Base-by-base conservation (phyloP, 2,888 invertebrate genomes). In the Byasa hedistus region DNA sequence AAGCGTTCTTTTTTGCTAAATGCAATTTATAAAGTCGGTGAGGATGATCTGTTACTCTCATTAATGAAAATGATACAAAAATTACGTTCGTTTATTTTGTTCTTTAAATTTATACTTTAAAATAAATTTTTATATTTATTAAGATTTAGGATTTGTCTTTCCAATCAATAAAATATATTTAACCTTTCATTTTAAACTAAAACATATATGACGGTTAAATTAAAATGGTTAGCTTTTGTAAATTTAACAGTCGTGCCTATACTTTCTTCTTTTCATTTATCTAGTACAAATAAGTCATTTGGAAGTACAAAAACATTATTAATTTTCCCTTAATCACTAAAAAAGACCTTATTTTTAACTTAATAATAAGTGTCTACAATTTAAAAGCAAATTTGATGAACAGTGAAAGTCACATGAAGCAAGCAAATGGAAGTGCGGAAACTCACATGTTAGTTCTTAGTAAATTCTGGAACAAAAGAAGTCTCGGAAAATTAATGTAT, bases 361-460 rank as follows among this genome's bases (percentile, higher is more conserved):
- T 0, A 48, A 48, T 0, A 48, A 12, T 19, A 48, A 3, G n/a
- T n/a, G 48, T 1, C n/a, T n/a, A 48, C 12, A 19, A n/a, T 48
- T 48, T 48, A n/a, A n/a, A 48, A 19, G 19, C 39, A 5, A 48
- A n/a, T 48, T 48, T 48, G 4, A 48, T 48, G 57, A 57, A 61
- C 57, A 57, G 57, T 61, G 27, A 57, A 52, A 48, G n/a, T 51
- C 61, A 36, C 32, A 44, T 65, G 44, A 48, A 57, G 57, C 51
- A 12, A 32, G 55, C 19, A 22, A 21, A 51, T 52, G 51, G 57
- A 56, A 65, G 56, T 21, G 64, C n/a, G n/a, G 55, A 44, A 19
- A 55, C 61, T 57, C 51, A 22, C 51, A 32, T 36, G 19, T 56
- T 39, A 23, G 27, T 12, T 23, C 19, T 32, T 51, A 65, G 51